Evolutionary conservation across 2,888 invertebrate species (phyloP).

Genomic region (Tinea pellionella): DNA sequence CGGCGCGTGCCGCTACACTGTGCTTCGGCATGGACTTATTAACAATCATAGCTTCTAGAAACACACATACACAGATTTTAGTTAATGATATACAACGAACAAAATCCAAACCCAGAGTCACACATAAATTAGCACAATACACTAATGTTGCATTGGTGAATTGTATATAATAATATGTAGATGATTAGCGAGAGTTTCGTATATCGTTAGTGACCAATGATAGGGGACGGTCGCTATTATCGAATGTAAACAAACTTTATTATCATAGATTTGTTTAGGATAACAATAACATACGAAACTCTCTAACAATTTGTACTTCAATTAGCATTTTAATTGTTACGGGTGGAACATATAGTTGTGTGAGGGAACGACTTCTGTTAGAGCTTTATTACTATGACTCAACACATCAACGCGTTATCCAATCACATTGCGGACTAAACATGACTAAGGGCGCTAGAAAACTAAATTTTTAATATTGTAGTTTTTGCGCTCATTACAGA

Average conservation of each 20-base stretch:
- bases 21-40: slow-evolving; percentile 31
- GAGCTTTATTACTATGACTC: slow-evolving; percentile 26
- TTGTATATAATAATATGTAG: slow-evolving; percentile 25
- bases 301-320: slow-evolving; percentile 33
- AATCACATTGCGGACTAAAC: slow-evolving; percentile 9
- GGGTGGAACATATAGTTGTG: slow-evolving; percentile 15
- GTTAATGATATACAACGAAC: slow-evolving; percentile 64
- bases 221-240: not conserved
- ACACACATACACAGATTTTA: slow-evolving; percentile 68
- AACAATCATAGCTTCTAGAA: slow-evolving; percentile 46
- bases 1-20: slow-evolving; percentile 20
- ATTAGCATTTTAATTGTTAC: slow-evolving; percentile 31
- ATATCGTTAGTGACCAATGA: slow-evolving; percentile 22
- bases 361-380: slow-evolving; percentile 37
- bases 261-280: not conserved
- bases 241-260: not conserved
- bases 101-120: slow-evolving; percentile 67
- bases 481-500: slow-evolving; percentile 44
- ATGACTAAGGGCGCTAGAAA: slow-evolving; percentile 7
- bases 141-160: slow-evolving; percentile 58
- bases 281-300: slow-evolving; percentile 42
- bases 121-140: slow-evolving; percentile 66
- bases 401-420: not conserved
- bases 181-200: slow-evolving; percentile 47
- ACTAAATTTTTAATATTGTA: slow-evolving; percentile 22